Percentiles rank a stretch among this genome's conserved stretches.
These are phyloP conservation scores for Nasonia oneida DNA, from an alignment of 2,888 invertebrate genomes.

Conservation along the genomic window DNA sequence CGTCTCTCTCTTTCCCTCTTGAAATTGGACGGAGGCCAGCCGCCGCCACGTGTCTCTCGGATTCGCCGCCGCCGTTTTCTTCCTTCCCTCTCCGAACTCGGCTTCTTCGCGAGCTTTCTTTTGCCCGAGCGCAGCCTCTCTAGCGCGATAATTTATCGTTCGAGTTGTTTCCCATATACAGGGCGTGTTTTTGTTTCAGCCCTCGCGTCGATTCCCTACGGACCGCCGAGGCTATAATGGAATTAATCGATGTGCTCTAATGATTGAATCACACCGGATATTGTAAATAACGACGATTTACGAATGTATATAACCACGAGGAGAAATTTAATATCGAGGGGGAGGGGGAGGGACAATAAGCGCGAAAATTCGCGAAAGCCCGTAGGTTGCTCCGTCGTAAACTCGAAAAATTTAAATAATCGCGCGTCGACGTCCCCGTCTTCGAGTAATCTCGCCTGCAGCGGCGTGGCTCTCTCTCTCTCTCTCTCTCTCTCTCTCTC, in stretches of 20 bases:
- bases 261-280: constrained; percentile 28
- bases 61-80: neutral
- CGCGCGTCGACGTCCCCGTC: neutral
- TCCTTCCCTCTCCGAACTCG: neutral
- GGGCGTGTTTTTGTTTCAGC: constrained; percentile 28
- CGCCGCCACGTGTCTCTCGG: constrained; percentile 46
- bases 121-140: constrained; percentile 54
- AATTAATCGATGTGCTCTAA: constrained; percentile 42
- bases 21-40: constrained; percentile 72
- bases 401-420: constrained; percentile 19
- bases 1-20: constrained; percentile 59
- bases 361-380: neutral
- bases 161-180: constrained; percentile 54
- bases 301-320: neutral
- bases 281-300: neutral
- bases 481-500: neutral
- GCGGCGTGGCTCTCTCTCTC: neutral
- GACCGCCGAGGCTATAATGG: neutral
- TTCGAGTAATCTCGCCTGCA: neutral
- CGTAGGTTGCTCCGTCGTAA: neutral
- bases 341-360: neutral
- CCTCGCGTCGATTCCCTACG: constrained; percentile 58
- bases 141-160: constrained; percentile 57
- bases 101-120: neutral
- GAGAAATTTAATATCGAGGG: neutral